phyloP scores from a whole-genome alignment of 2,888 invertebrate species.

The Trichacis sp. region DNA sequence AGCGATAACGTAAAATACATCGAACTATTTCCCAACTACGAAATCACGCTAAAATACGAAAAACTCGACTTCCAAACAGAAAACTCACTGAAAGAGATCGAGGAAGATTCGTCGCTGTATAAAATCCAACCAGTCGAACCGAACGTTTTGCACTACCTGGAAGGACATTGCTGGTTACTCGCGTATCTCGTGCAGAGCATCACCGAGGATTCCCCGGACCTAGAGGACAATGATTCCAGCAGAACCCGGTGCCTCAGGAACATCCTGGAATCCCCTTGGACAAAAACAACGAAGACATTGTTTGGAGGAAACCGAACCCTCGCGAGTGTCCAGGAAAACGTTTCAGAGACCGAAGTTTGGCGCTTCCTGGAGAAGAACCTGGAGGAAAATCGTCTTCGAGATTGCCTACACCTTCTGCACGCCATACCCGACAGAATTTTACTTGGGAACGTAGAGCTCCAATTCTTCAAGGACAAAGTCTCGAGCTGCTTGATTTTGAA shows the following conservation, averaged over 20 bases:
- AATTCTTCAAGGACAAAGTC: slow-evolving; percentile 73
- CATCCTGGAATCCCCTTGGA: slow-evolving; percentile 73
- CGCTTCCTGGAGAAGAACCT: slow-evolving; percentile 70
- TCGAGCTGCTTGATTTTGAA: slow-evolving; percentile 72
- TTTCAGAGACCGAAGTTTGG: slow-evolving; percentile 71
- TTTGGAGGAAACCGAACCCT: slow-evolving; percentile 74
- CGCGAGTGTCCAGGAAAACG: slow-evolving; percentile 73
- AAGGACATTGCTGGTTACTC: slow-evolving; percentile 77
- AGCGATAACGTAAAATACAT: slow-evolving; percentile 31
- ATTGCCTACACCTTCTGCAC: slow-evolving; percentile 70
- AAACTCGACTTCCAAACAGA: slow-evolving; percentile 10
- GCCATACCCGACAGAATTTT: slow-evolving; percentile 74
- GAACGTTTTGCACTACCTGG: slow-evolving; percentile 74
- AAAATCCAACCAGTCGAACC: slow-evolving; percentile 61
- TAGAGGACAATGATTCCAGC: slow-evolving; percentile 70
- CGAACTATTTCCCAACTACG: slow-evolving; percentile 43
- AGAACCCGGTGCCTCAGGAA: slow-evolving; percentile 75
- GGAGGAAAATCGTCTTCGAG: slow-evolving; percentile 67
- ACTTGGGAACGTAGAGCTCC: slow-evolving; percentile 71
- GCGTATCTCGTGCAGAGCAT: slow-evolving; percentile 78
- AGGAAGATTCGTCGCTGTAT: slow-evolving; percentile 15
- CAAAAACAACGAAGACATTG: slow-evolving; percentile 71
- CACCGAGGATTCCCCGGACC: slow-evolving; percentile 72
- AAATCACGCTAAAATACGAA: slow-evolving; percentile 50
- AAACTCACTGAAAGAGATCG: slow-evolving; percentile 5